A percentile compares a stretch with the other conserved stretches of the same genome.
phyloP scores from a whole-genome alignment of 2,113 vertebrate genomes.

The Pygathrix nemaeus region DNA sequence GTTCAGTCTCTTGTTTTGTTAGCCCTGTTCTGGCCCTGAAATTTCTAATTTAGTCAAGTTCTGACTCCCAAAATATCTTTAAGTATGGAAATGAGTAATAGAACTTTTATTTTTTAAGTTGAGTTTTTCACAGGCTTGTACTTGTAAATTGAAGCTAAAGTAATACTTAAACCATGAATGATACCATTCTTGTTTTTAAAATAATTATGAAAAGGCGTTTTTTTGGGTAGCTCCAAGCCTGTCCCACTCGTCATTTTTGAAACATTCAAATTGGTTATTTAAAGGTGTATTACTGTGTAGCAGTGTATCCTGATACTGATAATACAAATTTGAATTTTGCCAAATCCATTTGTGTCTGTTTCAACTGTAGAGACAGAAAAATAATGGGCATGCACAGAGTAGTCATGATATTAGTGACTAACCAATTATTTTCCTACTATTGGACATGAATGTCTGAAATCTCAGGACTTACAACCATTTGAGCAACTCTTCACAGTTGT shows the following conservation, averaged over 20 bases:
- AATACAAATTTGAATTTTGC: not conserved
- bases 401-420: not conserved
- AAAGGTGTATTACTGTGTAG: not conserved
- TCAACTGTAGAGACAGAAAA: not conserved
- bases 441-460: not conserved
- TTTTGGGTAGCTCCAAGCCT: not conserved
- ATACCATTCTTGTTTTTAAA: not conserved
- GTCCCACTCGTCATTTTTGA: not conserved
- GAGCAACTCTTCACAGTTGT: not conserved
- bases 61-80: not conserved
- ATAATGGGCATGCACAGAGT: not conserved
- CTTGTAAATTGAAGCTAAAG: not conserved
- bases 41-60: slow-evolving; percentile 34
- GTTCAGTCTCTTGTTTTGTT: slow-evolving; percentile 33
- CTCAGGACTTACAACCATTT: not conserved
- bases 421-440: not conserved
- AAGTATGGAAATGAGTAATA: not conserved
- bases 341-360: not conserved
- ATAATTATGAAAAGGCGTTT: not conserved
- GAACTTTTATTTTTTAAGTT: not conserved
- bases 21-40: not conserved
- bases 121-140: slow-evolving; percentile 1
- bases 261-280: not conserved
- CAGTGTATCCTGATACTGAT: not conserved
- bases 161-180: not conserved